phyloP scores from a whole-genome alignment of 2,797 vertebrate species.

The Alfaro cultratus region DNA sequence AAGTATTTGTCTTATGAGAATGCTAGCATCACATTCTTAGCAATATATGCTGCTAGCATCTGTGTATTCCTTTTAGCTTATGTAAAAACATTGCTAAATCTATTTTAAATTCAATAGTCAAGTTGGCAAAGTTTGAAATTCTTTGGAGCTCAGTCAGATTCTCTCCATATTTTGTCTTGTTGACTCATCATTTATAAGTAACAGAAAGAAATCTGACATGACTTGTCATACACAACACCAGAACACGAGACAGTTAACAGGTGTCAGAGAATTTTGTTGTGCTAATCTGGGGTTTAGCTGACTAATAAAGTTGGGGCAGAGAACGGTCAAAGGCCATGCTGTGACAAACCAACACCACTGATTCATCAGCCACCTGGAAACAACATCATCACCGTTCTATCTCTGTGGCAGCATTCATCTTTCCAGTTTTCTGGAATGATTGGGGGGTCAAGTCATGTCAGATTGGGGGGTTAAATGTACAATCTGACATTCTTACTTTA shows the following conservation, averaged over 20 bases:
- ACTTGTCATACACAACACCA: neutral
- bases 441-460: conserved; percentile 20
- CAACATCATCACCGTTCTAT: conserved; percentile 75
- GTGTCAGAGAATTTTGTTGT: conserved; percentile 79
- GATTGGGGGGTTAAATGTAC: conserved; percentile 59
- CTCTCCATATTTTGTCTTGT: neutral
- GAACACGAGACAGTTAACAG: conserved; percentile 74
- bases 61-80: neutral
- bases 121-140: neutral
- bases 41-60: too few species aligned
- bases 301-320: conserved; percentile 73
- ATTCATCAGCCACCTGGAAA: conserved; percentile 74
- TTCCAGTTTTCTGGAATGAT: conserved; percentile 78
- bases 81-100: neutral
- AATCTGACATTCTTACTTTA: conserved; percentile 69
- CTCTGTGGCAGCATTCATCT: conserved; percentile 81
- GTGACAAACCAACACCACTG: conserved; percentile 55
- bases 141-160: neutral
- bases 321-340: conserved; percentile 44
- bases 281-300: conserved; percentile 60
- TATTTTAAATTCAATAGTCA: neutral
- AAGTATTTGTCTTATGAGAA: too few species aligned
- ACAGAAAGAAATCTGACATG: neutral
- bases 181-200: neutral
- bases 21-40: too few species aligned